Base-by-base conservation (phyloP, 2,888 invertebrate genomes). In the Lasioglossum calceatum region DNA sequence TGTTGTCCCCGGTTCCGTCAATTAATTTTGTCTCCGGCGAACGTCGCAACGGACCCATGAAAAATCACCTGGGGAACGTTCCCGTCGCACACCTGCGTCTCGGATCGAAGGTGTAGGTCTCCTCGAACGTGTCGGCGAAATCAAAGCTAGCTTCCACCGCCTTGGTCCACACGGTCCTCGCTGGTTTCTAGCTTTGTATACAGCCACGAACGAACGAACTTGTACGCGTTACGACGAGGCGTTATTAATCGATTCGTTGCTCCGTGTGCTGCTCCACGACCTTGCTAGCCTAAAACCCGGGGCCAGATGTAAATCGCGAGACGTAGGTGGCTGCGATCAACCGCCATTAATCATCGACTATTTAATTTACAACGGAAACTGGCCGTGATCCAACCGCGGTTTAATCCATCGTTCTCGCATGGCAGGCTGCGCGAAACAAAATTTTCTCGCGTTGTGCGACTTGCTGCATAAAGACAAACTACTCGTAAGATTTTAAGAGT, bases 221-320 rank as follows among this genome's bases (percentile, higher is more conserved):
- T 88, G 90, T 91, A 91, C 90, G 87, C 90, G 92, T 92, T 92
- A 89, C 90, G 89, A 92, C 92, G 90, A 92, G 93, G 91, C 91
- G 92, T 94, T 94, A 95, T 94, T 95, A 94, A 95, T 94, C 94
- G 93, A 94, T 93, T 94, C 93, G 93, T 94, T 64, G 64, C 64
- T 64, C 32, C 16, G 32, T 32, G 64, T 94, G 58, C 58, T 58
- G 94, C 85, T 87, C 81, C 36, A 36, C 84, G 86, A 88, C 91
- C 90, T 91, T 91, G 91, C 61, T 82, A 82, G 82, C 44, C 91
- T 82, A 87, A 89, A 87, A 88, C 87, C 86, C 88, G 10, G 39
- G 89, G 79, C 88, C 88, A 86, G 87, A 80, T 80, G 87, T 78
- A 85, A 89, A 84, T 73, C 86, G 76, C 82, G 90, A 82, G 39